A percentile compares a stretch with the other conserved stretches of the same genome.
Conservation (phyloP, 2,113 vertebrate species). For the Oncorhynchus nerka region DNA sequence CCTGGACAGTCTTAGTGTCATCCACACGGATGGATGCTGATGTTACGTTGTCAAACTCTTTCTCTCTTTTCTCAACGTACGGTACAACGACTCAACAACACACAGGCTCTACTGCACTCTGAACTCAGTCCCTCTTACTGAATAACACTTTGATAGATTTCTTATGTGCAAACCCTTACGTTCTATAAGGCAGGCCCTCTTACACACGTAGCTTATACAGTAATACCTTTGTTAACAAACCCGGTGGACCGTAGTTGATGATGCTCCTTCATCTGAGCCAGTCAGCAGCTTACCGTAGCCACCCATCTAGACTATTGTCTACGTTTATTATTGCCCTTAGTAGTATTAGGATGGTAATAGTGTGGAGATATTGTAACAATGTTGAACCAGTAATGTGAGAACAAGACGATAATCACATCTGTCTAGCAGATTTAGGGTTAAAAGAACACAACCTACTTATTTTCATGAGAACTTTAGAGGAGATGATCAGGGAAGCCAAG, state of each 20-base stretch:
- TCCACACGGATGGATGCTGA: neutral
- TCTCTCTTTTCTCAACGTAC: neutral
- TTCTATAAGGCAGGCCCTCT: neutral
- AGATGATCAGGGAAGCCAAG: conserved; percentile 14
- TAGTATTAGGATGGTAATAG: neutral
- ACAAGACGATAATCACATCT: neutral
- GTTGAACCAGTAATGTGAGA: neutral
- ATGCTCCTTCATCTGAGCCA: too few relatives aligned
- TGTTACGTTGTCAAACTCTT: neutral
- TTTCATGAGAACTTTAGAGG: neutral
- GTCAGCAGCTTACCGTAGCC: neutral
- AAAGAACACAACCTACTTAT: neutral
- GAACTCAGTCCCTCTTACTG: neutral
- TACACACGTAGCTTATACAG: neutral
- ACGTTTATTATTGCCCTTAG: neutral
- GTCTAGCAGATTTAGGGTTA: neutral
- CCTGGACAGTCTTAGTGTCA: neutral
- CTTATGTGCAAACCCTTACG: neutral
- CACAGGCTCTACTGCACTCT: neutral
- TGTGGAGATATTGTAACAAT: neutral
- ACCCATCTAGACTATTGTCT: neutral
- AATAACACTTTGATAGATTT: neutral
- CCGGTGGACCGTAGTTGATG: neutral
- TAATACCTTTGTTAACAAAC: conserved; percentile 1
- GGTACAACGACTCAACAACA: neutral